Evolutionary conservation across 2,888 invertebrate genomes (phyloP).

Genomic region (Agrotis ipsilon): DNA sequence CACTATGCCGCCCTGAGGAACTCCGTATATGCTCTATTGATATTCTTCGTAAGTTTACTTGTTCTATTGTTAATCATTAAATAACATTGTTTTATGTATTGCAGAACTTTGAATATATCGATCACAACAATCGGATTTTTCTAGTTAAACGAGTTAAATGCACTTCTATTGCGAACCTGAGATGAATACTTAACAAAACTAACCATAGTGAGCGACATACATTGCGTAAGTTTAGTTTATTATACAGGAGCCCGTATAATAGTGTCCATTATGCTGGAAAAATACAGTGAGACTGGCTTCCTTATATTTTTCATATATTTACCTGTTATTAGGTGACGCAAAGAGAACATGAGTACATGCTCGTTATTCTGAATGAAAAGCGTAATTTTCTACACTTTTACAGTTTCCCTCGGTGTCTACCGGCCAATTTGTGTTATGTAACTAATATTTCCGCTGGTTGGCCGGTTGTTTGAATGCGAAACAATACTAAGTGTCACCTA

Average conservation of each 20-base stretch:
- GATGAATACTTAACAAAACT: constrained; percentile 34
- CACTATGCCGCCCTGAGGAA: constrained; percentile 16
- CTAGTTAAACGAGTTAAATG: constrained; percentile 30
- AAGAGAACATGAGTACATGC: constrained; percentile 29
- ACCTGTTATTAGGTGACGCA: constrained; percentile 60
- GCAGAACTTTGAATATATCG: neutral
- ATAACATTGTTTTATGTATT: constrained; percentile 1
- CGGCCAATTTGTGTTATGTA: constrained; percentile 43
- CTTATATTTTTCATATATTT: constrained; percentile 53
- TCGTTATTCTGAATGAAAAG: constrained; percentile 50
- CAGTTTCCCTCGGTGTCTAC: constrained; percentile 31
- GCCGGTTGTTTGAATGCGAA: constrained; percentile 38
- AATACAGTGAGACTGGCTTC: constrained; percentile 54
- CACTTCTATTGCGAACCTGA: constrained; percentile 29
- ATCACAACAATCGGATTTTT: constrained; percentile 14
- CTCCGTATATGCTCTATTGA: neutral
- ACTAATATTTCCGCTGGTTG: constrained; percentile 40
- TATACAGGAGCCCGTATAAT: constrained; percentile 50
- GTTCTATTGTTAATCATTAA: neutral
- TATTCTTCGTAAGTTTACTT: neutral
- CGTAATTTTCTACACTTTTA: constrained; percentile 48
- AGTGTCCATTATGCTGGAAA: constrained; percentile 57
- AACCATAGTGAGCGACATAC: constrained; percentile 22
- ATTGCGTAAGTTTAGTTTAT: constrained; percentile 43
- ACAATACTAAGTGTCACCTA: constrained; percentile 34